A percentile compares a stretch with the other conserved stretches of the same genome.
Evolutionary conservation across 2,888 invertebrate species (phyloP).

Genomic region (Yponomeuta malinellus): DNA sequence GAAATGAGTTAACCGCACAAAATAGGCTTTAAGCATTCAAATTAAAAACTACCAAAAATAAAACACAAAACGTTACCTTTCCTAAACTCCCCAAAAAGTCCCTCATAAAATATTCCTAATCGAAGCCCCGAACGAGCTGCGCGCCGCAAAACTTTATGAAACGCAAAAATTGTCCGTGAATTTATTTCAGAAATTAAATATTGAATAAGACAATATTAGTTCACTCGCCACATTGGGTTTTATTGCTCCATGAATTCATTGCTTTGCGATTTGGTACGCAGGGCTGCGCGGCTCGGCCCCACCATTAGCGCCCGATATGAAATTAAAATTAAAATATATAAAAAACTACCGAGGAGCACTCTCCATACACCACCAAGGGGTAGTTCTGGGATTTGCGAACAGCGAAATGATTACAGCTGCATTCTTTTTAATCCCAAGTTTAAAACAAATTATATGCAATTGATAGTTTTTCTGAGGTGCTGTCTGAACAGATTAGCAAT

Average conservation of each 20-base stretch:
- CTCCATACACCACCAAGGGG: slow-evolving; percentile 70
- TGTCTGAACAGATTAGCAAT: no score
- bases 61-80: not conserved
- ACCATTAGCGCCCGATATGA: slow-evolving; percentile 74
- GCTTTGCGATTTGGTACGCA: slow-evolving; percentile 69
- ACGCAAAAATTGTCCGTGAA: slow-evolving; percentile 55
- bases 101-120: slow-evolving; percentile 1
- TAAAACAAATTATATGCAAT: no score
- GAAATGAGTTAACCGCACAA: no score
- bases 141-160: slow-evolving; percentile 56
- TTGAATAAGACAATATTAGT: slow-evolving; percentile 75
- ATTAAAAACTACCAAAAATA: not conserved
- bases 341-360: slow-evolving; percentile 45
- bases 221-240: slow-evolving; percentile 74
- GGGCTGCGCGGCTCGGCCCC: slow-evolving; percentile 51
- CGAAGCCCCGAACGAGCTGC: slow-evolving; percentile 20
- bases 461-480: no score
- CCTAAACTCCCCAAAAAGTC: not conserved
- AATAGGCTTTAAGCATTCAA: not conserved
- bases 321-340: slow-evolving; percentile 76
- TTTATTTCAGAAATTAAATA: slow-evolving; percentile 67
- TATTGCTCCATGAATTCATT: slow-evolving; percentile 71
- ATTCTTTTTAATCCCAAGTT: not conserved
- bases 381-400: slow-evolving; percentile 64
- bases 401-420: slow-evolving; percentile 42